Conservation (phyloP, 2,113 vertebrate genomes). For the Arothron firmamentum region DNA sequence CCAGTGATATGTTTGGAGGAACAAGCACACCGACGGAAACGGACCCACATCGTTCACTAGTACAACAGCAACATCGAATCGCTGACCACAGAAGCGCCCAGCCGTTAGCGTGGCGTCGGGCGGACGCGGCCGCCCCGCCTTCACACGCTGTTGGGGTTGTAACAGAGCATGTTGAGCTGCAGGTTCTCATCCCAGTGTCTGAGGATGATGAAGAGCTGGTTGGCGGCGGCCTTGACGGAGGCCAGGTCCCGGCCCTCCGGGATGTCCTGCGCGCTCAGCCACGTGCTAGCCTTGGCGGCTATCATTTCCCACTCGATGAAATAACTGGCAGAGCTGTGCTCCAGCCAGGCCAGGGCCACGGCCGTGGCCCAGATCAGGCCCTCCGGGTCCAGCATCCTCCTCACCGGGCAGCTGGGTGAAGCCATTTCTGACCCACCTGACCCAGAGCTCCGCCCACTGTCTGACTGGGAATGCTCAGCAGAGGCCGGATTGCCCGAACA, state of each 20-base stretch:
- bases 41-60: slow-evolving; percentile 54
- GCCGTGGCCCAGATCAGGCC: slow-evolving; percentile 92
- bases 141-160: slow-evolving; percentile 87
- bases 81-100: slow-evolving; percentile 30
- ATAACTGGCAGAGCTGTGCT: slow-evolving; percentile 89
- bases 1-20: slow-evolving; percentile 63
- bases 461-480: slow-evolving; percentile 28
- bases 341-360: slow-evolving; percentile 91
- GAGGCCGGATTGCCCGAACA: slow-evolving; percentile 44
- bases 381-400: slow-evolving; percentile 65
- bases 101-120: slow-evolving; percentile 58
- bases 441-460: slow-evolving; percentile 45
- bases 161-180: slow-evolving; percentile 94
- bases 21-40: slow-evolving; percentile 38
- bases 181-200: slow-evolving; percentile 96
- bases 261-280: slow-evolving; percentile 82
- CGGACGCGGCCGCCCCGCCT: slow-evolving; percentile 6
- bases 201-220: slow-evolving; percentile 94
- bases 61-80: slow-evolving; percentile 45
- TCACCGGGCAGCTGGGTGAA: slow-evolving; percentile 23
- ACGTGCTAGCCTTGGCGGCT: slow-evolving; percentile 88
- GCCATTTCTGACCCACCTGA: background rate
- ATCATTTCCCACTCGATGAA: slow-evolving; percentile 95
- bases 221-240: slow-evolving; percentile 81
- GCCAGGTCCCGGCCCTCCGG: slow-evolving; percentile 80